phyloP scores from a whole-genome alignment of 2,113 vertebrate species.

The Bos javanicus region DNA sequence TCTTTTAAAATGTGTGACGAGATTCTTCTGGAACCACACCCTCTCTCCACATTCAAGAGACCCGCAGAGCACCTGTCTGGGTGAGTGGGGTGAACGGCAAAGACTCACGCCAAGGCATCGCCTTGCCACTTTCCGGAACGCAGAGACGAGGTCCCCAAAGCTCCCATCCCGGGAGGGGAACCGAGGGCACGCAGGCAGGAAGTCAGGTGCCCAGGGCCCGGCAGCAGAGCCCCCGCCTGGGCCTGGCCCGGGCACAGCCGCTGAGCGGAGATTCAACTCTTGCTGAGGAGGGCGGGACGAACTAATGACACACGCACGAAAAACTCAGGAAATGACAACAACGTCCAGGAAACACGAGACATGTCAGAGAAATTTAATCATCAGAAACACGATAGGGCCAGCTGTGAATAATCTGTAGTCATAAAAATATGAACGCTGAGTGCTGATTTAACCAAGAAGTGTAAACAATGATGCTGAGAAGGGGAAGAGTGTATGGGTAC shows the following conservation, averaged over 20 bases:
- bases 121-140: neutral
- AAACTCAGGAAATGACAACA: neutral
- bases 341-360: neutral
- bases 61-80: neutral
- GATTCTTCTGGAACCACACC: neutral
- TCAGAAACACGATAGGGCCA: neutral
- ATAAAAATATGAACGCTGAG: neutral
- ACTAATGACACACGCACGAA: neutral
- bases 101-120: neutral
- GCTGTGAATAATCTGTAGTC: neutral
- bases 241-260: neutral
- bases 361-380: neutral
- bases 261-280: neutral
- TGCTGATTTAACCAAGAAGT: neutral
- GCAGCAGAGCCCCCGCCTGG: neutral
- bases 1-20: neutral
- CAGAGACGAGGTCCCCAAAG: neutral
- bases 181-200: neutral
- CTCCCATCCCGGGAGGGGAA: neutral
- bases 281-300: neutral
- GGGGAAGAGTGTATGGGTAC: neutral
- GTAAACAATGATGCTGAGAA: neutral
- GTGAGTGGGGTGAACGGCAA: neutral
- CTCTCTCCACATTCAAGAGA: neutral
- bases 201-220: neutral